Base-by-base conservation (phyloP, 2,797 vertebrate species). In the Leptodactylus fallax region DNA sequence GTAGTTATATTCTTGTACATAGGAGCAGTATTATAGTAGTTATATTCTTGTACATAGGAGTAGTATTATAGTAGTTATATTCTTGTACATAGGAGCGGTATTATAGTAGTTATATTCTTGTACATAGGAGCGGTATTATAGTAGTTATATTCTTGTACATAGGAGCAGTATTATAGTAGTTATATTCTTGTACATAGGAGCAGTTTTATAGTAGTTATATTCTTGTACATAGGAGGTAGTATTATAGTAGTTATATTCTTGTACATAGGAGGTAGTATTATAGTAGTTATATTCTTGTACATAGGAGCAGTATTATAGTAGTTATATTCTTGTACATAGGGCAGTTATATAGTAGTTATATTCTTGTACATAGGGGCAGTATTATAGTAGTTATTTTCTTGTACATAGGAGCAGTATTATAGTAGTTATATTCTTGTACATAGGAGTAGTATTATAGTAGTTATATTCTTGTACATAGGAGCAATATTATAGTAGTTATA, bases 211-310 rank as follows among this genome's bases (percentile, higher is more conserved):
- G 63, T 67, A 67, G 63, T 67, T 65, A 25, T 25, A 67, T 27
- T 67, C 1, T 6, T 27, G 63, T 25, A 67, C n/a, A 67, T 67
- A 67, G 63, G 63, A 23, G n/a, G 25, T 25, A 69, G 65, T 69
- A 69, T 69, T 69, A 69, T 69, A 69, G 65, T 69, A 69, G 65
- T 27, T 69, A 69, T 69, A 69, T 69, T 69, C 65, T 36, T 27
- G 65, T 69, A 69, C 17, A 69, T 69, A 69, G 65, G 25, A 4
- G 25, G 13, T n/a, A 69, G 65, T 69, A 69, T 69, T 69, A 69
- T 69, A 69, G 25, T 69, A 69, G 25, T 69, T 67, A 69, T 69
- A 69, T 69, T 69, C 67, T 36, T 69, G 67, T 69, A 69, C 19
- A 67, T 67, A 67, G 65, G 23, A 47, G 61, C 21, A n/a, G 61